Evolutionary conservation across 2,113 vertebrate genomes (phyloP).

Genomic region (Stegastes partitus): DNA sequence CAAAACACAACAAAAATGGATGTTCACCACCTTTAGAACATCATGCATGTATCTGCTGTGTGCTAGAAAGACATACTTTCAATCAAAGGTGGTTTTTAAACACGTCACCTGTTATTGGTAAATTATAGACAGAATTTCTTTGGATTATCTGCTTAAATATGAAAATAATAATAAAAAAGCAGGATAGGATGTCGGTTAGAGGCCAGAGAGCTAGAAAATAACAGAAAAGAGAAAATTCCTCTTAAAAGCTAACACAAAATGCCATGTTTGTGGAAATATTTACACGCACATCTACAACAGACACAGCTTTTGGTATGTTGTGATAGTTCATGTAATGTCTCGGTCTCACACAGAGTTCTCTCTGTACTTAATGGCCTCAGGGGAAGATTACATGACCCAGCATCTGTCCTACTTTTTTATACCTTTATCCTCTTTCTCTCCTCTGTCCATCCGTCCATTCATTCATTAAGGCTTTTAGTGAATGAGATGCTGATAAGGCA

Average conservation of each 20-base stretch:
- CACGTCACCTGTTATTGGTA: neutral
- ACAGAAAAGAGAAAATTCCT: too few relatives aligned
- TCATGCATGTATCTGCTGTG: neutral
- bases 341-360: neutral
- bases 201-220: too few relatives aligned
- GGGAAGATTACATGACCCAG: conserved; percentile 41
- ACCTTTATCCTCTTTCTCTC: conserved; percentile 50
- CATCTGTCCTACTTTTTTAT: conserved; percentile 66
- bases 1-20: too few relatives aligned
- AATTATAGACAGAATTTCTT: neutral
- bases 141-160: neutral
- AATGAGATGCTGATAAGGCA: conserved; percentile 59
- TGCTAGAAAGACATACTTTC: neutral
- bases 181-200: too few relatives aligned
- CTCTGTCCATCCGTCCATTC: conserved; percentile 15
- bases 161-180: too few relatives aligned
- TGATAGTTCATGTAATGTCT: conserved; percentile 4
- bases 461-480: conserved; percentile 66
- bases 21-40: neutral
- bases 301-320: neutral
- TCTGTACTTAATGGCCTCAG: conserved; percentile 36
- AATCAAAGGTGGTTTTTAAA: neutral
- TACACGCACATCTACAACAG: neutral
- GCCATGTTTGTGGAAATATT: neutral
- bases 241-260: neutral